Percentiles rank a stretch among this genome's conserved stretches.
phyloP scores from a whole-genome alignment of 2,888 invertebrate genomes.

The Pheosia tremula region DNA sequence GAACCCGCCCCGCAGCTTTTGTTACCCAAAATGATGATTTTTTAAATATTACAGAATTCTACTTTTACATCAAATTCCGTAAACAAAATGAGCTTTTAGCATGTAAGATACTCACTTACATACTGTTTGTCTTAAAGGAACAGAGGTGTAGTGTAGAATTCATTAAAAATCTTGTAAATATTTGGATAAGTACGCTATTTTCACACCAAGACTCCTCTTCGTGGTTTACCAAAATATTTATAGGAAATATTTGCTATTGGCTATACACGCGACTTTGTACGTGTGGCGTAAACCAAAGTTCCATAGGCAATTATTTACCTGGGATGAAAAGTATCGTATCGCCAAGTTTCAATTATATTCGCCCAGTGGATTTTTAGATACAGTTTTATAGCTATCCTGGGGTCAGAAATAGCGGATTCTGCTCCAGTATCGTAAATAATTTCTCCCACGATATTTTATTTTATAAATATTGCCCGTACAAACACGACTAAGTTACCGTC shows the following conservation, averaged over 20 bases:
- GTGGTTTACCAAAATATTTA: background rate
- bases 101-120: background rate
- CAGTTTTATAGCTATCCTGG: no score
- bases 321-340: no score
- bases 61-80: background rate
- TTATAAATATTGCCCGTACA: no score
- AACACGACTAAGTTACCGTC: no score
- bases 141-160: background rate
- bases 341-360: no score
- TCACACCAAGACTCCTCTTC: background rate
- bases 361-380: no score
- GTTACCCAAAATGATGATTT: slow-evolving; percentile 22
- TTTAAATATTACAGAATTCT: slow-evolving; percentile 7
- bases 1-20: slow-evolving; percentile 31
- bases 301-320: no score
- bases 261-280: no score
- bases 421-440: no score
- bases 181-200: background rate
- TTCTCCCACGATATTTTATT: no score
- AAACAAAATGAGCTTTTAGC: background rate
- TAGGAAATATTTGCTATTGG: background rate
- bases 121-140: background rate
- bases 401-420: no score
- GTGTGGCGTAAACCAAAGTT: no score
- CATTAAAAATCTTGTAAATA: background rate